Evolutionary conservation across 2,113 vertebrate species (phyloP).

Genomic region (Campylomormyrus tamandua): DNA sequence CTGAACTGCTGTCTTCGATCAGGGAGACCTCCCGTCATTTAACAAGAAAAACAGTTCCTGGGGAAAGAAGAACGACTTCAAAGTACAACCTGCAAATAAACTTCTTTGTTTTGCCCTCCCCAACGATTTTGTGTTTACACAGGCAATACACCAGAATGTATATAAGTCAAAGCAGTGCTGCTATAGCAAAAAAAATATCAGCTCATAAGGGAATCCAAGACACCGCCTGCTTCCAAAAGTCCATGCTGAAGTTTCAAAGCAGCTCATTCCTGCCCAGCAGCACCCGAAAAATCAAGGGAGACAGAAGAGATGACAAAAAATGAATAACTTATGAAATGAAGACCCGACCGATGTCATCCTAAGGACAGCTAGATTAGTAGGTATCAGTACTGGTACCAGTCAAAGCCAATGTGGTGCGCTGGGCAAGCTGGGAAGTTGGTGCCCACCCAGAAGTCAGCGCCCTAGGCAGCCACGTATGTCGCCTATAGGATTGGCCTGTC

Average conservation of each 20-base stretch:
- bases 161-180: slow-evolving; percentile 21
- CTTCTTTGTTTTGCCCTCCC: background rate
- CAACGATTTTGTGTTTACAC: slow-evolving; percentile 21
- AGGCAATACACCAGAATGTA: slow-evolving; percentile 24
- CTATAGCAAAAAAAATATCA: slow-evolving; percentile 24
- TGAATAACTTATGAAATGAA: background rate
- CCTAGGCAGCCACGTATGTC: background rate
- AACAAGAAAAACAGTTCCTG: background rate
- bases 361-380: background rate
- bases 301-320: background rate
- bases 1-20: background rate
- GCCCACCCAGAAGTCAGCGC: background rate
- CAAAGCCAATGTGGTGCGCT: background rate
- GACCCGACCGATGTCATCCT: background rate
- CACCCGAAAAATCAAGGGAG: slow-evolving; percentile 18
- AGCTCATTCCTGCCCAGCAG: slow-evolving; percentile 5
- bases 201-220: slow-evolving; percentile 21
- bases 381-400: background rate
- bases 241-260: background rate
- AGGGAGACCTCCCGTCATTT: background rate
- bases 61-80: background rate
- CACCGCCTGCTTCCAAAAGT: slow-evolving; percentile 18
- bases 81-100: slow-evolving; percentile 8
- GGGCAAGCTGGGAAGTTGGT: background rate
- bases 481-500: background rate